Evolutionary conservation across 2,797 vertebrate species (phyloP).

Genomic region (Enteromius treurensis): DNA sequence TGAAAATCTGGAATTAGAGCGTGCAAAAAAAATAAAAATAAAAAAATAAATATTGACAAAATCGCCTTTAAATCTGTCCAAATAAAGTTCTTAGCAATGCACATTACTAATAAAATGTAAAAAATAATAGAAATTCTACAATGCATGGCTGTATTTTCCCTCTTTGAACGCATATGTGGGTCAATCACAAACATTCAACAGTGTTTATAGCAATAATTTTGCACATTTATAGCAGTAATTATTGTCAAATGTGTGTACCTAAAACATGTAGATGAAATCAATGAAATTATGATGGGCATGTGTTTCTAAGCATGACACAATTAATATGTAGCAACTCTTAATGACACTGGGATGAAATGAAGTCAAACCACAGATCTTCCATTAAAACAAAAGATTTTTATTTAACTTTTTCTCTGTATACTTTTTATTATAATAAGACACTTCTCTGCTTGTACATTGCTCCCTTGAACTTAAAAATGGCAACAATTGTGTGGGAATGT

Average conservation of each 20-base stretch:
- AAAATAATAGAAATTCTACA: background rate
- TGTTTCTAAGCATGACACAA: background rate
- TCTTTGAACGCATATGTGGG: background rate
- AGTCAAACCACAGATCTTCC: constrained; percentile 66
- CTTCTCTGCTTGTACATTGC: constrained; percentile 90
- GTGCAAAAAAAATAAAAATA: no score
- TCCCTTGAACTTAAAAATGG: constrained; percentile 88
- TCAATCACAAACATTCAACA: background rate
- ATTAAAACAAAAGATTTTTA: constrained; percentile 90
- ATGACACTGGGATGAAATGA: constrained; percentile 55
- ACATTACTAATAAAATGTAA: no score
- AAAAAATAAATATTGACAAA: no score
- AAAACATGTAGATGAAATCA: background rate
- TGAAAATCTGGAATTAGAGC: no score
- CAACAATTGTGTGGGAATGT: constrained; percentile 87
- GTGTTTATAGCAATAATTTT: background rate
- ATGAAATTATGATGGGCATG: background rate
- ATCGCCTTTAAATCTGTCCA: no score
- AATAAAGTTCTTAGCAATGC: no score
- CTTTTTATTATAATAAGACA: constrained; percentile 90
- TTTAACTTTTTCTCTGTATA: constrained; percentile 86
- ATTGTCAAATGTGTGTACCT: background rate
- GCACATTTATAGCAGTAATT: background rate
- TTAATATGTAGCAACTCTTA: background rate
- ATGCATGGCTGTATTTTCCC: background rate